Evolutionary conservation across 2,113 vertebrate genomes (phyloP).

Genomic region (Bambusicola thoracicus): DNA sequence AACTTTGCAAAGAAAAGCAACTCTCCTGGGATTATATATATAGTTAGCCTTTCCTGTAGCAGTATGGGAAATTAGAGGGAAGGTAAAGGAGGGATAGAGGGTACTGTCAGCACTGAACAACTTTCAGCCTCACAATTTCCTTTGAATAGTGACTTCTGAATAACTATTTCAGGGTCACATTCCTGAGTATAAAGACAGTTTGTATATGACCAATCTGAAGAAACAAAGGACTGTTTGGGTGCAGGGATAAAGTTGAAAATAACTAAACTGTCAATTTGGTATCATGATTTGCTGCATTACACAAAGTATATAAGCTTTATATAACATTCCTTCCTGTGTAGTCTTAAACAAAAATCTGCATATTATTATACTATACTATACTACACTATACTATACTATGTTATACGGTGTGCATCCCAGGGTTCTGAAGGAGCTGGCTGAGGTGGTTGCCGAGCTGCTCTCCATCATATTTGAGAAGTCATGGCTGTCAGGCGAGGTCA

Average conservation of each 20-base stretch:
- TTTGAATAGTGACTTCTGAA: background rate
- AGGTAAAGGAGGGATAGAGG: background rate
- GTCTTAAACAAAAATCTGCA: background rate
- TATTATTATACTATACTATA: background rate
- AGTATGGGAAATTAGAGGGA: background rate
- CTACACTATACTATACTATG: too few species aligned
- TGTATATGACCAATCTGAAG: background rate
- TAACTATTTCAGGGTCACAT: background rate
- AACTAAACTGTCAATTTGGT: background rate
- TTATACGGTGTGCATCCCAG: too few species aligned
- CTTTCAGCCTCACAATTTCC: background rate
- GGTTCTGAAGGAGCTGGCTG: too few species aligned
- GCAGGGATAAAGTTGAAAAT: background rate
- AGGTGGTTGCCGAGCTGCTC: too few species aligned
- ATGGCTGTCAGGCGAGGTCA: too few species aligned
- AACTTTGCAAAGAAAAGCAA: background rate
- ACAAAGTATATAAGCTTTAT: background rate
- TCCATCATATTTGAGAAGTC: too few species aligned
- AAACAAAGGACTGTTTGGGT: background rate
- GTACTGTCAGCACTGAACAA: background rate
- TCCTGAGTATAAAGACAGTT: background rate
- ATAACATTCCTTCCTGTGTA: background rate
- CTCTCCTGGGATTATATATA: background rate
- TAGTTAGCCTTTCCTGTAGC: background rate
- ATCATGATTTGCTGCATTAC: background rate